These are phyloP conservation scores for Nezara viridula DNA, from an alignment of 2,888 invertebrate genomes.

Conservation along the genomic window DNA sequence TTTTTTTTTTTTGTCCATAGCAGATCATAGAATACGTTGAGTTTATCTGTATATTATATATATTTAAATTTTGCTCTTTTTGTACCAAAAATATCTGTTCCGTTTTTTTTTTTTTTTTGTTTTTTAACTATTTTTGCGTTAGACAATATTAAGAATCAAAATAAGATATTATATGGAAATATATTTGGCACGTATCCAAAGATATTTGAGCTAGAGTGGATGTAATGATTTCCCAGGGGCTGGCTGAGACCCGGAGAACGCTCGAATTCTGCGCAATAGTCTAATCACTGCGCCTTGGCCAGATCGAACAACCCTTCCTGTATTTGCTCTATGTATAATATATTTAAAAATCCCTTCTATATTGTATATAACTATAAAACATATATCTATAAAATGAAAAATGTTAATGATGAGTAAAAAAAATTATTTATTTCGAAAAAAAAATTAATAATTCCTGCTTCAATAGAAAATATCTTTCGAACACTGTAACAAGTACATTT, in stretches of 20 bases:
- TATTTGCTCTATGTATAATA: constrained; percentile 12
- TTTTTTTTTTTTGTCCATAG: no score
- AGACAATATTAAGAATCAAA: not conserved
- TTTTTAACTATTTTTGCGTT: no score
- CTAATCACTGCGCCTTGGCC: constrained; percentile 27
- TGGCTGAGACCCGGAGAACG: not conserved
- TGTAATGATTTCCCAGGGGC: constrained; percentile 49
- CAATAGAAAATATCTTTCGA: no score
- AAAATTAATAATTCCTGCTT: no score
- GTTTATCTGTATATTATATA: no score
- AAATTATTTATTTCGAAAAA: no score
- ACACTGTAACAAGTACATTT: no score
- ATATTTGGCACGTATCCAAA: not conserved
- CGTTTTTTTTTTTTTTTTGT: no score
- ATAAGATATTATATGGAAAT: not conserved
- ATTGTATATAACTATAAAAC: not conserved
- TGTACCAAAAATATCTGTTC: no score
- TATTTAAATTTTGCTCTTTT: no score
- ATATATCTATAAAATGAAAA: not conserved
- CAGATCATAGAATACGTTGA: no score
- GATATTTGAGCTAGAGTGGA: no score
- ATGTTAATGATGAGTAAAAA: not conserved
- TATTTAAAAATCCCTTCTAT: not conserved
- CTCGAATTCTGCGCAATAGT: constrained; percentile 54
- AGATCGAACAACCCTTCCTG: not conserved